These are phyloP conservation scores for Heteractis magnifica DNA, from an alignment of 92 coral and sea anemone species.

Conservation along the genomic window DNA sequence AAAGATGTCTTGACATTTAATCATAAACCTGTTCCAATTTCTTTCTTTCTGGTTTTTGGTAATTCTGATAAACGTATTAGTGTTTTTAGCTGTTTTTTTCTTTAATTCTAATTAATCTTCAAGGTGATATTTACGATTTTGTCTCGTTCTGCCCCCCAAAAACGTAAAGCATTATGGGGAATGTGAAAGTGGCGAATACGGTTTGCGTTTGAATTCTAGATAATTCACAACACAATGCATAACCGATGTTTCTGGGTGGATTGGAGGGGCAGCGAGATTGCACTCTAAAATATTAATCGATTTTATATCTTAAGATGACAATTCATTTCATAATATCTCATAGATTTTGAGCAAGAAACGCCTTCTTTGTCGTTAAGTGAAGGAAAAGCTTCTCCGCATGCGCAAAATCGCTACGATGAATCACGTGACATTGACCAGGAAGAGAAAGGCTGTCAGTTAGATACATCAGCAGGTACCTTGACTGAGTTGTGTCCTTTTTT, in stretches of 20 bases:
- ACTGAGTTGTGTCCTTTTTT: background rate
- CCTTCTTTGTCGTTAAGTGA: background rate
- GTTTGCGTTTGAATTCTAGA: background rate
- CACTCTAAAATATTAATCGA: background rate
- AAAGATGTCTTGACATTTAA: too few species aligned
- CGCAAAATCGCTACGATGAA: background rate
- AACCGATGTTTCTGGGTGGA: background rate
- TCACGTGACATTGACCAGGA: background rate
- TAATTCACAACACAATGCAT: background rate
- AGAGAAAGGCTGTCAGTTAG: background rate
- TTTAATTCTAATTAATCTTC: too few species aligned
- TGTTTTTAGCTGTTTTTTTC: too few species aligned
- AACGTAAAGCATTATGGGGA: too few species aligned
- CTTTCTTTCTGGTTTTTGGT: too few species aligned
- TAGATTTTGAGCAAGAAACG: background rate
- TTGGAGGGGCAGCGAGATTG: background rate
- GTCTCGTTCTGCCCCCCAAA: too few species aligned
- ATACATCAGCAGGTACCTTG: background rate
- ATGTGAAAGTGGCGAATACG: too few species aligned
- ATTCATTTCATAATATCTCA: background rate
- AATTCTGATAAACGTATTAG: too few species aligned
- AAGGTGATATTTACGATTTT: too few species aligned
- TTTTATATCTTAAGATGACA: background rate
- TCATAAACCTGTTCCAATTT: too few species aligned
- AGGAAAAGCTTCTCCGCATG: background rate